phyloP scores from a whole-genome alignment of 1,140 invertebrate species.

The Batillaria attramentaria region DNA sequence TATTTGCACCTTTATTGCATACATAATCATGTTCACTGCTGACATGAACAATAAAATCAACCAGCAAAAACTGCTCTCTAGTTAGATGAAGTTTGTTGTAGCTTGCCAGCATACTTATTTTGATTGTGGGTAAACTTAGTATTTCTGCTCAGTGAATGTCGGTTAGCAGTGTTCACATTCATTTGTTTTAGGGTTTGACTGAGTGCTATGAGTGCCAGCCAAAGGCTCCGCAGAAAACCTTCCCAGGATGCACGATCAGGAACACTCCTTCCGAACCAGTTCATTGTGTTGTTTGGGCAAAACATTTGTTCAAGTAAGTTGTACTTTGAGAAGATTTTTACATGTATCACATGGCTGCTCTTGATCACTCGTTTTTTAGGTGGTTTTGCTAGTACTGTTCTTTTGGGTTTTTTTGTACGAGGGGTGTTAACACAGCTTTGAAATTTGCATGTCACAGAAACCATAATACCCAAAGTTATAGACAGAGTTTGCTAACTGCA shows the following conservation, averaged over 20 bases:
- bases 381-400: background rate
- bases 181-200: conserved; percentile 80
- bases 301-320: conserved; percentile 96
- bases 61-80: no score
- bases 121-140: no score
- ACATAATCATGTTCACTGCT: no score
- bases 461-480: no score
- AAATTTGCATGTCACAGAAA: no score
- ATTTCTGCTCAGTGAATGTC: background rate
- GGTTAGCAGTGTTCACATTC: conserved; percentile 28
- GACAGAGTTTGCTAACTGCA: no score
- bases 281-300: conserved; percentile 99
- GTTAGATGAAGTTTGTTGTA: no score
- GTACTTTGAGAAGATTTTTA: background rate
- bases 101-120: background rate
- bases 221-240: conserved; percentile 92
- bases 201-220: conserved; percentile 98
- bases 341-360: no score
- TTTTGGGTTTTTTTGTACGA: background rate
- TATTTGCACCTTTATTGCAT: no score
- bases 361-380: background rate
- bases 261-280: conserved; percentile 99
- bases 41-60: background rate
- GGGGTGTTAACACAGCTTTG: no score
- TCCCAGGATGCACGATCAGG: conserved; percentile 97